A percentile compares a stretch with the other conserved stretches of the same genome.
These are phyloP conservation scores for Catocala sponsa DNA, from an alignment of 2,888 invertebrate species.

Conservation along the genomic window DNA sequence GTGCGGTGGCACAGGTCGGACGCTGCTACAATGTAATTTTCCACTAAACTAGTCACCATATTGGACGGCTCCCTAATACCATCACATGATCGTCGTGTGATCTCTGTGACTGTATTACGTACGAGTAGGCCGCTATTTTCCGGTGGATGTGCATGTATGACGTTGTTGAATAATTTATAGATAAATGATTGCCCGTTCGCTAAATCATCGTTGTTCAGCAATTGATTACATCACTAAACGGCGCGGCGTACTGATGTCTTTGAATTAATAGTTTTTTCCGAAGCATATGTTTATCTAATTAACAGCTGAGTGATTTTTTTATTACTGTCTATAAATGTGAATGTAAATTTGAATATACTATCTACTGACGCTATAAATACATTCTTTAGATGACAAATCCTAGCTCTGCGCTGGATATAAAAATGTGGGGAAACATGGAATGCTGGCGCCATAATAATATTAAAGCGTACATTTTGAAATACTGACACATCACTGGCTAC, in stretches of 20 bases:
- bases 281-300: too few species aligned
- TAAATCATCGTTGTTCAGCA: background rate
- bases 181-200: background rate
- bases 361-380: too few species aligned
- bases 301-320: too few species aligned
- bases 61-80: conserved; percentile 20
- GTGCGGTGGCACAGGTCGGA: background rate
- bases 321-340: too few species aligned
- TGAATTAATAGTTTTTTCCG: too few species aligned
- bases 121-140: conserved; percentile 2
- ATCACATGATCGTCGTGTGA: conserved; percentile 22
- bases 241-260: too few species aligned
- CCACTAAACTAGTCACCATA: conserved; percentile 14
- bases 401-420: too few species aligned
- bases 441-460: background rate
- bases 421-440: too few species aligned
- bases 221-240: too few species aligned
- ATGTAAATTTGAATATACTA: too few species aligned
- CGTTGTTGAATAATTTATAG: conserved; percentile 7
- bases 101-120: conserved; percentile 10
- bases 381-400: too few species aligned
- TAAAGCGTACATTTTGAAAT: background rate
- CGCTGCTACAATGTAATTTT: conserved; percentile 10
- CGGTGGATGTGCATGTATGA: background rate
- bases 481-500: background rate